Evolutionary conservation across 1,140 invertebrate genomes (phyloP), one percentile per base, ranked within the genome.

Genomic region (Frieseomelitta varia): DNA sequence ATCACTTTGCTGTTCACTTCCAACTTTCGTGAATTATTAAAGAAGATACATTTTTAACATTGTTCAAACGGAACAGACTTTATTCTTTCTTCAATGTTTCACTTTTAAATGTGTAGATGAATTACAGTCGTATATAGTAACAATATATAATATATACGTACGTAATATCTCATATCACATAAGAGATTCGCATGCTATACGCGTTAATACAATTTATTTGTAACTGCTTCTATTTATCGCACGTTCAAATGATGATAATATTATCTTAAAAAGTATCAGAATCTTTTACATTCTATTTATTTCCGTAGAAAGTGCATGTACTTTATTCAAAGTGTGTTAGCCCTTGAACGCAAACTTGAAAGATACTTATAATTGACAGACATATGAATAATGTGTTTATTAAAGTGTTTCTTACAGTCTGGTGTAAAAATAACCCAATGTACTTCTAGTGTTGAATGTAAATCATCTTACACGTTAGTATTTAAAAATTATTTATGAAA

Each of bases 321-420:
- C 4, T 11, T 11, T 12, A 10, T 30, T 63, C 39, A 72, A 58
- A 68, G 1, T 39, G 11, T 17, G 0, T 19, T 34, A 21, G 75
- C 15, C 47, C 75, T 79, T 84, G 55, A 55, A 53, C 3, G 17
- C 30, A 63, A 63, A 83, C 72, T 79, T 51, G 47, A 71, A 6
- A 71, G 24, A 21, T 68, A 56, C 30, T 39, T n/a, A 24, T 53
- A 11, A 53, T 75, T 55, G 2, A 53, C 24, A 24, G 12, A 10
- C 11, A 19, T 19, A 76, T 47, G 19, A 47, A 63, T 63, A 76
- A 55, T 58, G 51, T 19, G 19, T 24, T 55, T 21, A 14, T 24
- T 30, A 1, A 11, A 21, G 11, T 74, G 27, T 27, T 73, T 0
- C 15, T 73, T 73, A 21, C 17, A 4, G 19, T 21, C 19, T 55